Conservation (phyloP, 2,888 invertebrate species). For the Folsomia manolachei region DNA sequence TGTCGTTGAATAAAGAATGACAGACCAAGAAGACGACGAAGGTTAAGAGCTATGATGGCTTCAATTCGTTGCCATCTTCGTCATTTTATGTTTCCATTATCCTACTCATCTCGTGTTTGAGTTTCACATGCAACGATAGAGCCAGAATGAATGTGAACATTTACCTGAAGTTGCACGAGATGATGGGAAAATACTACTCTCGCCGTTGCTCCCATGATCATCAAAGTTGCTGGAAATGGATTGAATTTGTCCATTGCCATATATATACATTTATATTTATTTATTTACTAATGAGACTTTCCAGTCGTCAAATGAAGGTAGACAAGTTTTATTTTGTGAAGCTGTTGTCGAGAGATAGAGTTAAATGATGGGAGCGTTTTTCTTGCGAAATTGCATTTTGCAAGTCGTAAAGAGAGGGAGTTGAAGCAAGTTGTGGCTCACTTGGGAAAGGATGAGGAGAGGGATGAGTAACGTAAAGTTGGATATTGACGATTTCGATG, state of each 20-base stretch:
- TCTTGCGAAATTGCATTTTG: conserved; percentile 45
- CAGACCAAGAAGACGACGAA: neutral
- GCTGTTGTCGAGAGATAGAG: conserved; percentile 7
- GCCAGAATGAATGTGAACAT: neutral
- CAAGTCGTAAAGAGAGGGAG: conserved; percentile 38
- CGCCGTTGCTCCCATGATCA: neutral
- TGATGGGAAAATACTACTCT: neutral
- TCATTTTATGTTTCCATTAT: conserved; percentile 5
- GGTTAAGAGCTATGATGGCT: neutral
- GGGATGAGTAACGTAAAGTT: conserved; percentile 36
- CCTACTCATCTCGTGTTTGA: neutral
- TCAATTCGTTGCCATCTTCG: neutral
- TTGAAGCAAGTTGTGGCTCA: conserved; percentile 32
- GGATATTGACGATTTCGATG: conserved; percentile 48
- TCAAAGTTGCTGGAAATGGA: neutral
- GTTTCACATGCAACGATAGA: neutral
- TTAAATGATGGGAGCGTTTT: conserved; percentile 19
- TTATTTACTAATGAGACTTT: conserved; percentile 4
- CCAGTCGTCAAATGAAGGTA: too few species aligned
- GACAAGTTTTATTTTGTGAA: too few species aligned
- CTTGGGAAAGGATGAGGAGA: conserved; percentile 27
- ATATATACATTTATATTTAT: too few species aligned
- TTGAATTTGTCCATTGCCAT: conserved; percentile 1
- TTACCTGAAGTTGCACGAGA: neutral
- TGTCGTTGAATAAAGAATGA: neutral